Conservation (phyloP, 2,888 invertebrate genomes). For the Trachelus tabidus region DNA sequence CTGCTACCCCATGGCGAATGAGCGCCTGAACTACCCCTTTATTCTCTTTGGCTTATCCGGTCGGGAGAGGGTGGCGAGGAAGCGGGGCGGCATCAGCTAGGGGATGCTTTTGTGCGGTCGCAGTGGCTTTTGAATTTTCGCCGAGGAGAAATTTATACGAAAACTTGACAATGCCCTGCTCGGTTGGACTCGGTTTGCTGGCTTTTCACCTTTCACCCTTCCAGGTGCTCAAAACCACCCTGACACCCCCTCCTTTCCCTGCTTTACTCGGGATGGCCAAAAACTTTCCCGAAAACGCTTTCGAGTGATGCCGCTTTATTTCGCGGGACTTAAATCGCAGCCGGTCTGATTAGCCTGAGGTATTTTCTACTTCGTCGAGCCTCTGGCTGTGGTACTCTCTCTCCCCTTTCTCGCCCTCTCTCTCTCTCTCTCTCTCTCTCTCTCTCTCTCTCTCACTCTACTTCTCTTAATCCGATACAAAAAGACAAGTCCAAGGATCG, state of each 20-base stretch:
- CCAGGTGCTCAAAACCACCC: no score
- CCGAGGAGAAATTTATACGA: slow-evolving; percentile 55
- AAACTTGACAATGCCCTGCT: slow-evolving; percentile 48
- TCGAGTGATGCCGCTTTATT: no score
- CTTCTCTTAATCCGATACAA: not conserved
- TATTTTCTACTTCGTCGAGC: no score
- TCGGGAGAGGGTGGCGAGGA: no score
- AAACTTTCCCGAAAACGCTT: no score
- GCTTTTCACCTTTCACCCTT: slow-evolving; percentile 21
- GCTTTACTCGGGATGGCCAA: no score
- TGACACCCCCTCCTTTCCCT: no score
- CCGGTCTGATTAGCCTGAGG: no score
- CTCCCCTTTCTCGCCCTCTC: not conserved
- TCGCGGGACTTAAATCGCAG: no score
- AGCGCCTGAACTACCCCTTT: not conserved
- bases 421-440: not conserved
- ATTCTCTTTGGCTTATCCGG: not conserved
- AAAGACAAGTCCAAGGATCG: no score
- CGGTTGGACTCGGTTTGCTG: slow-evolving; percentile 17
- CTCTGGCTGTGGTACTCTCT: not conserved
- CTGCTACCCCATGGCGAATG: no score
- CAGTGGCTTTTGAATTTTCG: slow-evolving; percentile 45
- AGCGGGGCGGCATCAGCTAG: no score
- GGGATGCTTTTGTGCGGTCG: slow-evolving; percentile 31
- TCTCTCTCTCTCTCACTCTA: not conserved